These are phyloP conservation scores for Apis mellifera DNA, from an alignment of 1,140 invertebrate genomes.

Conservation along the genomic window DNA sequence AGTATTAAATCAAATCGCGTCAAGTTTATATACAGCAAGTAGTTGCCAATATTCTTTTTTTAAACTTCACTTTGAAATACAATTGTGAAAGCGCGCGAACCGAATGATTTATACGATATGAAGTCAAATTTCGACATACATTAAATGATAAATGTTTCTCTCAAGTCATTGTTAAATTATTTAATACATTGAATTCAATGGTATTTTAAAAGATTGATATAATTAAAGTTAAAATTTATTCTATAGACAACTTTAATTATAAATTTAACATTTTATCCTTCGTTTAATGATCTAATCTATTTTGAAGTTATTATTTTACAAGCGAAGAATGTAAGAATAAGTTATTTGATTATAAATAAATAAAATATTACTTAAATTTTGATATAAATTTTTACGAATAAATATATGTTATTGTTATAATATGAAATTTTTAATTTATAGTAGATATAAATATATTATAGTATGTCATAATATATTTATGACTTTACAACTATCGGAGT, in stretches of 20 bases:
- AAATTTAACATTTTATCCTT: too few relatives aligned
- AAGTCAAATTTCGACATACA: neutral
- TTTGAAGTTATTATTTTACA: too few relatives aligned
- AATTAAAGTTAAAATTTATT: neutral
- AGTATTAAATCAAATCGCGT: constrained; percentile 51
- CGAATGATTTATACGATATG: constrained; percentile 45
- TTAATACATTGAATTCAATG: neutral
- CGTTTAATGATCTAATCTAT: too few relatives aligned
- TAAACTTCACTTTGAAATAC: constrained; percentile 12
- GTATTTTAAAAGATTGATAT: neutral
- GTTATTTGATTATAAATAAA: too few relatives aligned
- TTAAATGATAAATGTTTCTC: neutral
- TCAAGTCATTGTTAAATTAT: neutral
- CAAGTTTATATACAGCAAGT: neutral
- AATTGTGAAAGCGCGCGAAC: constrained; percentile 29
- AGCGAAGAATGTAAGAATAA: too few relatives aligned
- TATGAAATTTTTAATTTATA: neutral
- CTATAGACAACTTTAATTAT: too few relatives aligned
- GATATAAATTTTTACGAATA: too few relatives aligned
- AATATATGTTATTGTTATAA: neutral
- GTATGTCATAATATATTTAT: neutral
- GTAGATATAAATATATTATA: neutral
- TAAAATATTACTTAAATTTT: too few relatives aligned
- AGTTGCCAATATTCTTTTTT: constrained; percentile 30
- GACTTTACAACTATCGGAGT: constrained; percentile 26